Base-by-base conservation (phyloP, 2,888 invertebrate genomes). In the Germaria angustata region DNA sequence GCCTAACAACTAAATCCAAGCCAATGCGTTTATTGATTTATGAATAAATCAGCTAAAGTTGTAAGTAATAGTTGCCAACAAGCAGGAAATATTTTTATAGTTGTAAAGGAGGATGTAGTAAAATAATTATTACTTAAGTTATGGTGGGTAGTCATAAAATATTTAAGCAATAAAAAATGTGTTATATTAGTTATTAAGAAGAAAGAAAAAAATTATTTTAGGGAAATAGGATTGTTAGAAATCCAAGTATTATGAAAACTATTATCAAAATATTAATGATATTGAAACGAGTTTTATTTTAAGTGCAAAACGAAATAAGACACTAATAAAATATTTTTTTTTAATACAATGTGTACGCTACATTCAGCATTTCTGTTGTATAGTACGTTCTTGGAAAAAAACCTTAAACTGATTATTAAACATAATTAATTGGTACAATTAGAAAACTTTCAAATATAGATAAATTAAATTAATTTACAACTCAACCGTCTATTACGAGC, bases 71-170 rank as follows among this genome's bases (percentile, higher is more conserved):
- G 13, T 24, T 36, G 13, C 13, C 32, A 17, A 5, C 13, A 73
- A 55, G 24, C 68, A 59, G 76, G 68, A 77, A 66, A 57, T 68
- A 51, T 32, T 22, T 51, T 4, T 8, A 13, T 17, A 15, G 41
- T 57, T 46, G 57, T 46, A 22, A 39, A 51, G 76, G 17, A 59
- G 66, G 59, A 68, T 59, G 59, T 32, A 68, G 68, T 77, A 68
- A 77, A 77, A 77, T 68, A 51, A 77, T 59, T 68, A 59, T 44
- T 66, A 59, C 17, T 49, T 59, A 59, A 34, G 51, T 41, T 49
- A 17, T n/a, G 49, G 15, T 59, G 76, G 49, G 11, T 46, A 7
- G 28, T 15, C 34, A 20, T 76, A 49, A 76, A 76, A 66, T 49
- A 6, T 39, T 41, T 13, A 32, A 34, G 32, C 39, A n/a, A 34